Conservation (phyloP, 2,888 invertebrate species). For the Stenchaetothrips biformis region DNA sequence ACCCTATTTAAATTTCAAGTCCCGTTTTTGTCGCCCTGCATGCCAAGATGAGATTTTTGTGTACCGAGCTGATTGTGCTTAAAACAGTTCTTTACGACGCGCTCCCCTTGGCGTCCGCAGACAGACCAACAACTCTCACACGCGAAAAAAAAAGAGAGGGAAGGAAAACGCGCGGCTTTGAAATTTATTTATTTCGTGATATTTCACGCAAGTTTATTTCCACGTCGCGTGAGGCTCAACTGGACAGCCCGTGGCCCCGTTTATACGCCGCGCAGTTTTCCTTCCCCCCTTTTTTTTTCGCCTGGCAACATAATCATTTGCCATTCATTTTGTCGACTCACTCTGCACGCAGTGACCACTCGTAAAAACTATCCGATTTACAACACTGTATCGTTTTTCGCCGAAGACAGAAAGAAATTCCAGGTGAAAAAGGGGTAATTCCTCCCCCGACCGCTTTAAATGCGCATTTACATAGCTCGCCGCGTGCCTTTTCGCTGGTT, state of each 20-base stretch:
- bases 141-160: conserved; percentile 2
- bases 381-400: conserved; percentile 1
- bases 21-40: too few relatives aligned
- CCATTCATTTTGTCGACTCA: conserved; percentile 5
- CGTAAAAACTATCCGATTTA: conserved; percentile 6
- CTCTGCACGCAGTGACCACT: background rate
- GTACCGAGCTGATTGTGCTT: background rate
- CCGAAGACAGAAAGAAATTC: background rate
- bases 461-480: too few relatives aligned
- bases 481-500: too few relatives aligned
- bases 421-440: background rate
- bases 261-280: too few relatives aligned
- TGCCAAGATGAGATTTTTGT: too few relatives aligned
- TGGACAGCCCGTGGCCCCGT: background rate
- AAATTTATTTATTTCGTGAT: conserved; percentile 24
- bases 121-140: background rate
- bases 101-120: background rate
- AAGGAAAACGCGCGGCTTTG: background rate
- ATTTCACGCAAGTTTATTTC: conserved; percentile 17
- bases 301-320: conserved; percentile 17
- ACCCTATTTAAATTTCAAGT: background rate
- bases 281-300: background rate
- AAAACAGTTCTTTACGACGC: background rate
- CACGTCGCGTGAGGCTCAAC: conserved; percentile 11
- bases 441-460: background rate